Conservation (phyloP, 1,140 invertebrate species). For the Thalassaphorura encarpata region DNA sequence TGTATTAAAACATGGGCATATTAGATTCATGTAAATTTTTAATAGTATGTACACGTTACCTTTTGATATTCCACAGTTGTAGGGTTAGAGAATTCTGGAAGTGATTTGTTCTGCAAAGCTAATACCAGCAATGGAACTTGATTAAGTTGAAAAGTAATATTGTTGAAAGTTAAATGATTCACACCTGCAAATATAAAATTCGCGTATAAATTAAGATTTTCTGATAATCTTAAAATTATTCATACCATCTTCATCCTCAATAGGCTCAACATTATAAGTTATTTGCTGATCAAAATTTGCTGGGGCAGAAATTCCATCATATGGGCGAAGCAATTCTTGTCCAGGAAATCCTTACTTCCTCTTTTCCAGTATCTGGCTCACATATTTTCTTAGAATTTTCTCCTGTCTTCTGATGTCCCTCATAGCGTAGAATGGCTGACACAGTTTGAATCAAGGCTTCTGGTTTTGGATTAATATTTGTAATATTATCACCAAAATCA, state of each 20-base stretch:
- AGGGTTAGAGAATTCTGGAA: not conserved
- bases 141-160: not conserved
- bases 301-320: not conserved
- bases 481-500: not conserved
- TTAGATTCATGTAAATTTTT: too few relatives aligned
- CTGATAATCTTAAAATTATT: too few relatives aligned
- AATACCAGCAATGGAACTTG: not conserved
- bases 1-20: too few relatives aligned
- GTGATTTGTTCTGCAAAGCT: not conserved
- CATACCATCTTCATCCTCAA: not conserved
- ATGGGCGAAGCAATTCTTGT: conserved; percentile 5
- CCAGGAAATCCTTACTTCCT: not conserved
- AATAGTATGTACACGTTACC: too few relatives aligned
- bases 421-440: not conserved
- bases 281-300: conserved; percentile 5
- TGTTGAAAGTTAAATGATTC: not conserved
- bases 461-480: conserved; percentile 2
- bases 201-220: too few relatives aligned
- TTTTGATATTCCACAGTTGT: not conserved
- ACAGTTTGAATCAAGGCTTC: not conserved
- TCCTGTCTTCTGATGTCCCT: not conserved
- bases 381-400: not conserved
- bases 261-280: not conserved
- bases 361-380: not conserved
- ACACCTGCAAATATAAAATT: too few relatives aligned